Conservation (phyloP, 1,140 invertebrate genomes). For the Lordiphosa clarofinis region DNA sequence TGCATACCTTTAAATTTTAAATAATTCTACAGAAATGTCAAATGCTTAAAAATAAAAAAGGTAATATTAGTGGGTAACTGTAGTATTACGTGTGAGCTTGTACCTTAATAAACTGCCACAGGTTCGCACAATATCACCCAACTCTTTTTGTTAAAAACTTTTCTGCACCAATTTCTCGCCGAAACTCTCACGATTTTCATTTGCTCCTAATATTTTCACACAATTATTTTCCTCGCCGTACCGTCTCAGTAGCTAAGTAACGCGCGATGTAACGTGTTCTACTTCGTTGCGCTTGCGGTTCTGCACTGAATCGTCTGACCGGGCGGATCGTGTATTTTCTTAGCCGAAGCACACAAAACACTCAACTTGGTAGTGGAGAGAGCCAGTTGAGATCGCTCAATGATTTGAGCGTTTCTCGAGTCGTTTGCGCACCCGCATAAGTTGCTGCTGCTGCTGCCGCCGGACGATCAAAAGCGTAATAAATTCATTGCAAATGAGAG, state of each 20-base stretch:
- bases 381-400: slow-evolving; percentile 16
- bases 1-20: slow-evolving; percentile 30
- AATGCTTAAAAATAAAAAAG: slow-evolving; percentile 25
- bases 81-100: slow-evolving; percentile 9
- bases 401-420: slow-evolving; percentile 26
- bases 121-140: slow-evolving; percentile 1
- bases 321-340: slow-evolving; percentile 41
- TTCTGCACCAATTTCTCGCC: not conserved
- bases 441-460: slow-evolving; percentile 15
- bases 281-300: slow-evolving; percentile 58
- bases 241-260: too few relatives aligned
- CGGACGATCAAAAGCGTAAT: slow-evolving; percentile 61
- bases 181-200: slow-evolving; percentile 15
- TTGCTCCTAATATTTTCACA: slow-evolving; percentile 28
- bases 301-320: slow-evolving; percentile 46
- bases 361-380: slow-evolving; percentile 12
- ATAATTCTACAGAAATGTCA: slow-evolving; percentile 26
- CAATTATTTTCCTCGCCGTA: slow-evolving; percentile 1
- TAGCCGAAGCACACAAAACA: slow-evolving; percentile 8
- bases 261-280: slow-evolving; percentile 26
- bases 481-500: slow-evolving; percentile 52
- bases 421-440: slow-evolving; percentile 14
- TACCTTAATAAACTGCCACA: slow-evolving; percentile 17
- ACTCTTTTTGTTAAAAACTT: not conserved
- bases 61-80: too few relatives aligned